Conservation (phyloP, 2,113 vertebrate genomes). For the Acrocephalus arundinaceus region DNA sequence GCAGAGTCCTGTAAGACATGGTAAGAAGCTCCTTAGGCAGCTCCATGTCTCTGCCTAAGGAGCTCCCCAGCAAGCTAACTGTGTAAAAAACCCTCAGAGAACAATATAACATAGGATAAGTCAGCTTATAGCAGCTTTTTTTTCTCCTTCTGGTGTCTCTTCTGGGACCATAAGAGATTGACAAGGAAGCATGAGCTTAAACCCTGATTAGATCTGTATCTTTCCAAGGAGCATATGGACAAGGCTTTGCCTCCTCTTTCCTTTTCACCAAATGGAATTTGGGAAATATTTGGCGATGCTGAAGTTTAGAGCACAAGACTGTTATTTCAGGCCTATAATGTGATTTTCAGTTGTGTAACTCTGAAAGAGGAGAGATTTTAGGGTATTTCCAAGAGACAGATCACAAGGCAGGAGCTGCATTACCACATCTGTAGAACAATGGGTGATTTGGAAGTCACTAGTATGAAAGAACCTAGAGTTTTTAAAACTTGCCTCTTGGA, state of each 20-base stretch:
- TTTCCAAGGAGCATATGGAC: not conserved
- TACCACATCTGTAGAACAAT: not conserved
- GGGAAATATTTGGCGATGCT: not conserved
- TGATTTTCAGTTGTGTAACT: not conserved
- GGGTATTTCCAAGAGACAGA: not conserved
- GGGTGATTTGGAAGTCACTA: not conserved
- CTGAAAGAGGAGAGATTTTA: not conserved
- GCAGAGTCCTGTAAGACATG: not conserved
- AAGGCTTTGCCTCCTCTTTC: not conserved
- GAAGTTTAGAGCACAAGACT: not conserved
- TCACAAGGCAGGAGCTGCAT: not conserved
- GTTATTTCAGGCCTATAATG: not conserved
- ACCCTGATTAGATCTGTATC: not conserved
- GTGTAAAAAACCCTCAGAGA: not conserved
- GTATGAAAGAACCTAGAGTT: not conserved
- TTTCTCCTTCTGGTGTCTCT: not conserved
- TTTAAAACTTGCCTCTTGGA: not conserved
- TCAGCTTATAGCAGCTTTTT: rapidly evolving
- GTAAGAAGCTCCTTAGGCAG: not conserved
- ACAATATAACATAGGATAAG: not conserved
- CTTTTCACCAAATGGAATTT: not conserved
- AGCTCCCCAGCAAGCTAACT: not conserved
- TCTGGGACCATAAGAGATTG: not conserved
- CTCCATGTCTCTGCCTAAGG: too few species aligned
- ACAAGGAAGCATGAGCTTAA: not conserved